phyloP scores from a whole-genome alignment of 2,113 vertebrate species.

The Urocolius indicus region DNA sequence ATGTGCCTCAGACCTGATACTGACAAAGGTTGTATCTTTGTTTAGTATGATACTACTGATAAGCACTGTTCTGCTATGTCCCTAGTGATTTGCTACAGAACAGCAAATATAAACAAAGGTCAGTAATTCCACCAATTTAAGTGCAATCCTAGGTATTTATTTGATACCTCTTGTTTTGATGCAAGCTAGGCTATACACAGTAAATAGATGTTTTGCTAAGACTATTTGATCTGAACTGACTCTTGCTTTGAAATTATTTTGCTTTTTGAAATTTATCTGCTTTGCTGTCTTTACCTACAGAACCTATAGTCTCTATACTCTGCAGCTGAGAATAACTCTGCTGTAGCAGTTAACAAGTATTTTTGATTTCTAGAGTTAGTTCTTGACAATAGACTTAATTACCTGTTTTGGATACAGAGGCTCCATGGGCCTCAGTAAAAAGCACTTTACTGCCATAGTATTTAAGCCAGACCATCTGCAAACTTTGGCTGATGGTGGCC shows the following conservation, averaged over 20 bases:
- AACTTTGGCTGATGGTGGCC: background rate
- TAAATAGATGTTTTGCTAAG: slow-evolving; percentile 6
- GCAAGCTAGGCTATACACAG: background rate
- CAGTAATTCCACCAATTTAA: slow-evolving; percentile 32
- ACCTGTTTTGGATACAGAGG: background rate
- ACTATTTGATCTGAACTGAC: slow-evolving; percentile 20
- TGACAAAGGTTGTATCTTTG: background rate
- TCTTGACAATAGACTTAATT: background rate
- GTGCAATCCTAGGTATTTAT: slow-evolving; percentile 20
- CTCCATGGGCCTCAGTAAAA: background rate
- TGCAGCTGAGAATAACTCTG: background rate
- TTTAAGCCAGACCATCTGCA: background rate
- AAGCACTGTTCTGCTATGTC: background rate
- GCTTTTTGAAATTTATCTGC: background rate
- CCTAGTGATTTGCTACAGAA: slow-evolving; percentile 6
- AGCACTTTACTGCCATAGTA: background rate
- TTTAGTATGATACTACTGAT: background rate
- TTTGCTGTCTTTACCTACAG: background rate
- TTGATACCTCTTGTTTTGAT: slow-evolving; percentile 34
- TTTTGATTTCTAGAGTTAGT: background rate
- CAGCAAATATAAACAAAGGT: slow-evolving; percentile 60
- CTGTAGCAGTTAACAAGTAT: background rate
- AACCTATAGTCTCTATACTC: background rate
- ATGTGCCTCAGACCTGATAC: background rate
- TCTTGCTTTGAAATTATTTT: slow-evolving; percentile 13